phyloP scores from a whole-genome alignment of 2,113 vertebrate species.

The Argyrosomus japonicus region DNA sequence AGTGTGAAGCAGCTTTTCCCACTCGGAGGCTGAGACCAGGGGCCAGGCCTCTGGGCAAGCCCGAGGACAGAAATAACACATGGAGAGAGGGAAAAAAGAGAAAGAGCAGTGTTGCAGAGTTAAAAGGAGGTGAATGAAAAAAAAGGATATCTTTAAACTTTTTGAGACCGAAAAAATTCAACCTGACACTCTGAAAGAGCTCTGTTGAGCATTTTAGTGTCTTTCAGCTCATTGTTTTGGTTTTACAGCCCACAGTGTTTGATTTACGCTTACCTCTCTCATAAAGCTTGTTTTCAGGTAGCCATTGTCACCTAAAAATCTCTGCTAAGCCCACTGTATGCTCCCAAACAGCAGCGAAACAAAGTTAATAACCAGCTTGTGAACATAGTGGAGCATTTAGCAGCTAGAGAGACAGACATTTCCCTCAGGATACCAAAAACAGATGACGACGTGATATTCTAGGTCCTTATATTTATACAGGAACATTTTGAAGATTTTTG shows the following conservation, averaged over 20 bases:
- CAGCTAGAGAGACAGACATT: background rate
- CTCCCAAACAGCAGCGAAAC: background rate
- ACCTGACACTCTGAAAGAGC: background rate
- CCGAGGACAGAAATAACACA: slow-evolving; percentile 46
- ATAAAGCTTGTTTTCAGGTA: background rate
- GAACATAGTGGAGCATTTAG: background rate
- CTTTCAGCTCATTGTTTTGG: background rate
- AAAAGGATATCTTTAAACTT: background rate
- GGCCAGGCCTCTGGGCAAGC: slow-evolving; percentile 57
- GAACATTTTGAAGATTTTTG: background rate
- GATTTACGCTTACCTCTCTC: background rate
- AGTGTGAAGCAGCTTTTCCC: slow-evolving; percentile 18
- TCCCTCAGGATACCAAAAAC: background rate
- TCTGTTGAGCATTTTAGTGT: background rate
- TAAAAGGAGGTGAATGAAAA: slow-evolving; percentile 5
- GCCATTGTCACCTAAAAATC: background rate
- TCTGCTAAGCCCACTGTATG: background rate
- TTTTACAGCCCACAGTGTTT: background rate
- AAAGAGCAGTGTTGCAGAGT: slow-evolving; percentile 1
- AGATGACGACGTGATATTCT: too few species aligned
- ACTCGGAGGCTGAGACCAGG: slow-evolving; percentile 40
- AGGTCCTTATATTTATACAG: background rate
- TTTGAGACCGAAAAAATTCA: background rate
- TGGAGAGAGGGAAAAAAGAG: background rate
- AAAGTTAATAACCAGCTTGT: background rate